These are phyloP conservation scores for Cynoglossus semilaevis DNA, from an alignment of 2,113 vertebrate species.

Conservation along the genomic window DNA sequence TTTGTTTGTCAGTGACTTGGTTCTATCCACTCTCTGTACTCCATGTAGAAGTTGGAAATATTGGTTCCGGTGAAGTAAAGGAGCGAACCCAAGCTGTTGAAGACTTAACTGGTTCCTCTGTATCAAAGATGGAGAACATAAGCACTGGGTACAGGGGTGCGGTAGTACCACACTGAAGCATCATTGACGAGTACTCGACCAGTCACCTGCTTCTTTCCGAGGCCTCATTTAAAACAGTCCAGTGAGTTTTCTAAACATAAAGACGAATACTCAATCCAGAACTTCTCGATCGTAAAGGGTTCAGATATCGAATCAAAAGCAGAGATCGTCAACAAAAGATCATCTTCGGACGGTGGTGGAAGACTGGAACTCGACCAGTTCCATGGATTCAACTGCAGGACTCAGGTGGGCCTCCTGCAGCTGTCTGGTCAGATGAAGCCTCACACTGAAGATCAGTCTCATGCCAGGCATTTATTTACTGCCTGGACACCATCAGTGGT, in stretches of 20 bases:
- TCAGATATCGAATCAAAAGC: conserved; percentile 17
- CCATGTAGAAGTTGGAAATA: conserved; percentile 38
- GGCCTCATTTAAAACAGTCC: conserved; percentile 10
- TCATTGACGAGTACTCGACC: conserved; percentile 3
- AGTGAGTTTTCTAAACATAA: conserved; percentile 6
- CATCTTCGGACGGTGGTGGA: conserved; percentile 35
- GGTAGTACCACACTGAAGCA: neutral
- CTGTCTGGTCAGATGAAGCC: conserved; percentile 1
- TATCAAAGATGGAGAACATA: neutral
- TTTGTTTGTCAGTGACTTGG: conserved; percentile 35
- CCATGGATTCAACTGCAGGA: conserved; percentile 32
- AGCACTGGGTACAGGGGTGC: neutral
- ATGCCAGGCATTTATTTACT: conserved; percentile 38
- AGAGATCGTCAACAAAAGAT: conserved; percentile 6
- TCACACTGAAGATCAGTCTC: conserved; percentile 22
- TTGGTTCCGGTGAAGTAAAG: neutral
- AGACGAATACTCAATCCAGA: conserved; percentile 5
- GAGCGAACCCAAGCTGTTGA: neutral
- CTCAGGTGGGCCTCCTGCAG: conserved; percentile 29
- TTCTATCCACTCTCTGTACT: conserved; percentile 25
- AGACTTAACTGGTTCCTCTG: conserved; percentile 13
- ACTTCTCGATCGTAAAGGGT: neutral
- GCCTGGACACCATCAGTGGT: neutral
- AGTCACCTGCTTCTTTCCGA: conserved; percentile 1
- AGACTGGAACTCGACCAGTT: conserved; percentile 9